phyloP scores from a whole-genome alignment of 2,797 vertebrate genomes.

The Alectoris magna region DNA sequence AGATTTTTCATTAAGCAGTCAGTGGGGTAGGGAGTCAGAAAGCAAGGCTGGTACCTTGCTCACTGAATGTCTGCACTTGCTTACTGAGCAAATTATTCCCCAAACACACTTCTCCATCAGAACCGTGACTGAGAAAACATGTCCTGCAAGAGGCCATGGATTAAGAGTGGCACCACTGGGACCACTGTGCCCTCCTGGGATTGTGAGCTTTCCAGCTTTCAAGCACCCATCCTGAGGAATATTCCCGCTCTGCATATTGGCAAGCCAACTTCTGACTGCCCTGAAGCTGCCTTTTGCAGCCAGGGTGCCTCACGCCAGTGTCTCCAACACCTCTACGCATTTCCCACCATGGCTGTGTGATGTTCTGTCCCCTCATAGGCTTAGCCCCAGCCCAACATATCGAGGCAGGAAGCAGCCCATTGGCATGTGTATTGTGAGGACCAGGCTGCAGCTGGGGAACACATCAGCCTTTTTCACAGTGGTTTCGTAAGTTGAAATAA shows the following conservation, averaged over 20 bases:
- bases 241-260: background rate
- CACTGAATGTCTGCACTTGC: background rate
- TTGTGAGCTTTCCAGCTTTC: background rate
- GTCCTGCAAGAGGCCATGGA: background rate
- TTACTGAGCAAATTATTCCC: background rate
- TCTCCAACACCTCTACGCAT: background rate
- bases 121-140: background rate
- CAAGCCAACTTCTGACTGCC: background rate
- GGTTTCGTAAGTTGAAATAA: background rate
- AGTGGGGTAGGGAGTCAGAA: background rate
- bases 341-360: background rate
- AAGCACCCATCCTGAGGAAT: background rate
- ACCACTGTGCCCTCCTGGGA: rapidly evolving
- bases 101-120: background rate
- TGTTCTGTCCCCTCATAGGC: rapidly evolving
- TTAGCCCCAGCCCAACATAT: rapidly evolving
- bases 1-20: constrained; percentile 45
- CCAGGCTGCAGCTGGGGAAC: background rate
- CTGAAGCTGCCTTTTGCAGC: background rate
- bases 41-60: constrained; percentile 17
- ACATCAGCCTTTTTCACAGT: background rate
- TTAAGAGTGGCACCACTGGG: background rate
- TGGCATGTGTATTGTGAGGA: background rate
- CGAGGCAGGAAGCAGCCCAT: background rate
- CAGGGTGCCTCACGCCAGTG: rapidly evolving